Evolutionary conservation across 1,140 invertebrate genomes (phyloP).

Genomic region (Pseudomyrmex concolor): DNA sequence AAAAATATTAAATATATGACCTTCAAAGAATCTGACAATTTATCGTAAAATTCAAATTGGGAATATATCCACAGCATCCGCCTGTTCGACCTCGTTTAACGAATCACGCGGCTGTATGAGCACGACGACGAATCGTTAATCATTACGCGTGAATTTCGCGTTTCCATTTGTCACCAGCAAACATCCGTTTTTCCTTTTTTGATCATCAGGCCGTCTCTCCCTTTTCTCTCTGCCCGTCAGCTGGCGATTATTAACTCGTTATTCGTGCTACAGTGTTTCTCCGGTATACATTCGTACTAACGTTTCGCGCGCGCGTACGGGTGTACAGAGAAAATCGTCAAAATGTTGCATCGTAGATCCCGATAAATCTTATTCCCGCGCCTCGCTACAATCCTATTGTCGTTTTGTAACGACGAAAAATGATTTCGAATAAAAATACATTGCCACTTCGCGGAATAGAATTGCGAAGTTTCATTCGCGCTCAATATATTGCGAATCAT

Average conservation of each 20-base stretch:
- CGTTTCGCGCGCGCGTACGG: background rate
- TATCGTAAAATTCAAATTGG: conserved; percentile 14
- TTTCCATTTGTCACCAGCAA: conserved; percentile 58
- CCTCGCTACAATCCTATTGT: conserved; percentile 26
- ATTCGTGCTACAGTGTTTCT: conserved; percentile 44
- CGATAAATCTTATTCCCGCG: conserved; percentile 52
- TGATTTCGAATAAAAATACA: conserved; percentile 37
- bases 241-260: conserved; percentile 62
- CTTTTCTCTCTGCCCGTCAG: conserved; percentile 15
- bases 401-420: conserved; percentile 38
- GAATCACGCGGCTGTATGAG: conserved; percentile 52
- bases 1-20: too few species aligned
- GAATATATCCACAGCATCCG: conserved; percentile 25
- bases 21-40: too few species aligned
- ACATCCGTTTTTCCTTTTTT: conserved; percentile 59
- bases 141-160: conserved; percentile 58
- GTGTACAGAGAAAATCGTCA: conserved; percentile 41
- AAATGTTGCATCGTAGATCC: conserved; percentile 56
- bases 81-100: conserved; percentile 44
- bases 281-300: conserved; percentile 42
- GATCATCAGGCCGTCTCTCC: conserved; percentile 7
- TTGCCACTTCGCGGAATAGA: conserved; percentile 34
- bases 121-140: conserved; percentile 57
- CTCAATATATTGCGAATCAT: conserved; percentile 19
- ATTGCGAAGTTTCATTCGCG: conserved; percentile 18